Conservation (phyloP, 2,113 vertebrate genomes). For the Melanerpes formicivorus region DNA sequence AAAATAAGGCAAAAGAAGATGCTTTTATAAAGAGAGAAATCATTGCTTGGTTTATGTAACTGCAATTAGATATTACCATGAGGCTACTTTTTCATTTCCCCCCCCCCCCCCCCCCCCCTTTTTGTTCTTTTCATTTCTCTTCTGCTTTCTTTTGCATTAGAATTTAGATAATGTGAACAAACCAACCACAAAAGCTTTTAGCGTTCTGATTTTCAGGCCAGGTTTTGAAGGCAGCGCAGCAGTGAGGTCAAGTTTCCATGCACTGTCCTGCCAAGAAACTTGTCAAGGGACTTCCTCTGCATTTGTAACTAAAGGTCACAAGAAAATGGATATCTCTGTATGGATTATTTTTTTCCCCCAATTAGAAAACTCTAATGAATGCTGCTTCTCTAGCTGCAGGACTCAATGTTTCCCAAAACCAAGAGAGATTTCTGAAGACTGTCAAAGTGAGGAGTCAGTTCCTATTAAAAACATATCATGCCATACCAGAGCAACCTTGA, state of each 20-base stretch:
- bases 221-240: background rate
- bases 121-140: background rate
- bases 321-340: background rate
- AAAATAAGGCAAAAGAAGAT: background rate
- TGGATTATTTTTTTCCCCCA: accelerated
- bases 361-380: background rate
- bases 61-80: background rate
- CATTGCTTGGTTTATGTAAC: background rate
- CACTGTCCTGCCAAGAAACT: background rate
- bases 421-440: background rate
- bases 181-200: background rate
- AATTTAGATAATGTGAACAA: background rate
- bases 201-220: background rate
- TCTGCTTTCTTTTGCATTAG: background rate
- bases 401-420: background rate
- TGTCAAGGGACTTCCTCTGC: background rate
- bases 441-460: background rate
- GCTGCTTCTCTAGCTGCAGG: background rate
- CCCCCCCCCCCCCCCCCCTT: too few relatives aligned
- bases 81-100: background rate
- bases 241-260: background rate
- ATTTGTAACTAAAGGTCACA: background rate
- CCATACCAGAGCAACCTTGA: too few relatives aligned
- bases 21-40: background rate
- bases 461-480: background rate